Percentiles rank a stretch among this genome's conserved stretches.
Evolutionary conservation across 2,113 vertebrate species (phyloP).

Genomic region (Periophthalmus modestus): DNA sequence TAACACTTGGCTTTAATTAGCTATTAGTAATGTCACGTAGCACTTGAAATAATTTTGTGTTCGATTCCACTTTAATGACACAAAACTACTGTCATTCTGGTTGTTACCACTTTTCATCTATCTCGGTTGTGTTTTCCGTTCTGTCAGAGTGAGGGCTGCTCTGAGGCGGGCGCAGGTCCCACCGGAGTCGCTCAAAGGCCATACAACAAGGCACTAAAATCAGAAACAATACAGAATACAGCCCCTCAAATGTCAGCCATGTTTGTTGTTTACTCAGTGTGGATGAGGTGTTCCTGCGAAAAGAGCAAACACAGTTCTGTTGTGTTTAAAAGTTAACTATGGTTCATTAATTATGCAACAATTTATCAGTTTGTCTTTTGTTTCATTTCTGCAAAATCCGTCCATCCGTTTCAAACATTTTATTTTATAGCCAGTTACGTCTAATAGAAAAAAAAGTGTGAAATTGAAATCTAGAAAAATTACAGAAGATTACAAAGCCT

Average conservation of each 20-base stretch:
- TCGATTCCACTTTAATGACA: neutral
- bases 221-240: constrained; percentile 31
- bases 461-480: too few species aligned
- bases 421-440: too few species aligned
- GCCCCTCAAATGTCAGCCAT: constrained; percentile 23
- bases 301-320: neutral
- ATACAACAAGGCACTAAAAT: constrained; percentile 40
- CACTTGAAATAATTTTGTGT: too few species aligned
- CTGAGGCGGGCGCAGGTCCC: constrained; percentile 42
- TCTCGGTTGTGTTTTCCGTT: constrained; percentile 66
- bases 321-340: neutral
- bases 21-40: too few species aligned
- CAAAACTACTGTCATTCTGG: constrained; percentile 15
- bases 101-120: constrained; percentile 18
- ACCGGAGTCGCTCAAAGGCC: constrained; percentile 26
- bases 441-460: too few species aligned
- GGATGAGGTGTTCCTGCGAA: constrained; percentile 8
- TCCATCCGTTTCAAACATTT: too few species aligned
- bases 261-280: constrained; percentile 1
- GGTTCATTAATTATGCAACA: neutral
- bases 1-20: too few species aligned
- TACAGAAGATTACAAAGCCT: too few species aligned
- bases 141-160: constrained; percentile 22
- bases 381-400: too few species aligned
- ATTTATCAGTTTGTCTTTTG: too few species aligned